Base-by-base conservation (phyloP, 2,888 invertebrate species). In the Tryphoninae sp. region DNA sequence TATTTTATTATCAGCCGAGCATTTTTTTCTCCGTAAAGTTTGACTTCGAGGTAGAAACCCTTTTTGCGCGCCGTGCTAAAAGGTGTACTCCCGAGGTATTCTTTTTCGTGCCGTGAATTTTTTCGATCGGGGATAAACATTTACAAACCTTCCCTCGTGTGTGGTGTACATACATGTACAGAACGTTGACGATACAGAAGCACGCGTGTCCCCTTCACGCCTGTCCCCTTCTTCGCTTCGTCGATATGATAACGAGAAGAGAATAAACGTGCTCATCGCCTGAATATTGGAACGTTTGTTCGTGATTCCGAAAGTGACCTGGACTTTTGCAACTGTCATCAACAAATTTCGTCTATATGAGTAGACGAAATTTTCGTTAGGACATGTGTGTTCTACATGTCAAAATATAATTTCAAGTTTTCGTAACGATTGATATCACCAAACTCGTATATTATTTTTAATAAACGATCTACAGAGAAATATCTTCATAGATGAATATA, bases 191-290 rank as follows among this genome's bases (percentile, higher is more conserved):
- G 59, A 67, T 59, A 67, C 75, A 59, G 23, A 51, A 49, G 26
- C 75, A 75, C 67, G 75, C 58, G 40, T 42, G 16, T 49, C 45
- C 22, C 64, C 49, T 65, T 49, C 49, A 4, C 8, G 22, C 26
- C 3, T 59, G 26, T 67, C n/a, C n/a, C n/a, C n/a, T 67, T 59
- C 55, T 75, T 58, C 19, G 67, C 75, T 67, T 75, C 67, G 75
- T 8, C 67, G 67, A 67, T 65, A 59, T 49, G 59, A 67, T 58
- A 22, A 64, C 19, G 42, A 45, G 22, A 62, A 53, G 7, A 33
- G 67, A 53, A 49, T 16, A 64, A 64, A 64, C 73, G 73, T 73
- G 73, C 73, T 55, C 64, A 65, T 65, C 64, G 64, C 4, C 42
- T 3, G 23, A 73, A 73, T 64, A 73, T 64, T 42, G 8, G 16